A percentile compares a stretch with the other conserved stretches of the same genome.
phyloP scores from a whole-genome alignment of 1,140 invertebrate genomes.

The Dysdera silvatica region DNA sequence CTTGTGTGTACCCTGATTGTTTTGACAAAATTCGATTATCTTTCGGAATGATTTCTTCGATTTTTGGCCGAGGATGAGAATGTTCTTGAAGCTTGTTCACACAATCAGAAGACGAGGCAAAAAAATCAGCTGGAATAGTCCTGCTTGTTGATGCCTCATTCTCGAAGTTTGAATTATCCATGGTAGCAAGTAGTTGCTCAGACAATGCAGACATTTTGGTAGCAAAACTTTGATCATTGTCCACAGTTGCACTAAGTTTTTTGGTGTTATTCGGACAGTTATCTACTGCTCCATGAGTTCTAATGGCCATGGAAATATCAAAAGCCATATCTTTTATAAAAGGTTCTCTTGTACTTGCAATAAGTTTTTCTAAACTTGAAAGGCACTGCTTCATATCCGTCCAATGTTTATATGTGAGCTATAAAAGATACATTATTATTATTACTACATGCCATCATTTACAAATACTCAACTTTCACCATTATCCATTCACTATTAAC shows the following conservation, averaged over 20 bases:
- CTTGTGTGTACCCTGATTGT: too few species aligned
- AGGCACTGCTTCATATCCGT: conserved; percentile 2
- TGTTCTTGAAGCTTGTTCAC: too few species aligned
- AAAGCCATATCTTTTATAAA: conserved; percentile 14
- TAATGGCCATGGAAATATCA: conserved; percentile 7
- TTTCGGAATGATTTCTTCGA: too few species aligned
- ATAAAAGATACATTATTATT: too few species aligned
- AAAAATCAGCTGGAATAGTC: not conserved
- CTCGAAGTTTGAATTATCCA: not conserved
- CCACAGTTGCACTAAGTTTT: not conserved
- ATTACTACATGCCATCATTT: too few species aligned
- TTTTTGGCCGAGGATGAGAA: too few species aligned
- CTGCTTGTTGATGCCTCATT: not conserved
- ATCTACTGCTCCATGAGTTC: conserved; percentile 15
- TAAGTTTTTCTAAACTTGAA: conserved; percentile 8
- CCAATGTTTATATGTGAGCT: conserved; percentile 16
- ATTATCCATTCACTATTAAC: too few species aligned
- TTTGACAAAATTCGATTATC: too few species aligned
- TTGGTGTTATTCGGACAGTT: not conserved
- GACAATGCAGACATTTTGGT: not conserved
- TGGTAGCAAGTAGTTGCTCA: not conserved
- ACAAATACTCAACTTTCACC: too few species aligned
- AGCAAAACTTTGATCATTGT: not conserved
- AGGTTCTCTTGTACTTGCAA: not conserved
- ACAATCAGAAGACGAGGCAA: too few species aligned